Base-by-base conservation (phyloP, 1,140 invertebrate species). In the Platyscapa corneri region DNA sequence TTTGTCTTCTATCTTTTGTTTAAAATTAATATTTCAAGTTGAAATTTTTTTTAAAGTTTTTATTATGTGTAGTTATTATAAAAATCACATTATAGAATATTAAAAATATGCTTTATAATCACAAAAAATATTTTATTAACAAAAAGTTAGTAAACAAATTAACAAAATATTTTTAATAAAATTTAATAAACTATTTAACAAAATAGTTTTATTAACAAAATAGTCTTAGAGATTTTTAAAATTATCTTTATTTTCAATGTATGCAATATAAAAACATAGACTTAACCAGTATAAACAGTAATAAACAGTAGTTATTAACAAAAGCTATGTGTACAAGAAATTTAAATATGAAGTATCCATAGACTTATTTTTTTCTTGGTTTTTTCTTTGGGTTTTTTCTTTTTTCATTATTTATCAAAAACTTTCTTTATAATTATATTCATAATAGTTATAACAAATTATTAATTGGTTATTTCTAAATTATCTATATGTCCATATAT, bases 201-300 rank as follows among this genome's bases (percentile, higher is more conserved):
- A n/a, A n/a, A n/a, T n/a, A n/a, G n/a, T n/a, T n/a, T n/a, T n/a
- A n/a, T n/a, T n/a, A n/a, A n/a, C n/a, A n/a, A n/a, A 37, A 79
- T 32, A 39, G 56, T 64, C 23, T 23, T 30, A 0, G 14, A 3
- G 10, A 65, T 60, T 34, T 39, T 27, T 79, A 8, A 64, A 14
- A 79, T 64, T 65, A 64, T 64, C 37, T 64, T 79, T 60, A 64
- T 79, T 79, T 79, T 20, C 42, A 79, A 64, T 39, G 14, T 79
- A 3, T 27, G 37, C 30, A 60, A 18, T 64, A 79, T 64, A 39
- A 79, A 79, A n/a, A 39, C 56, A 34, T 3, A 23, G 34, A n/a
- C n/a, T 39, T 79, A n/a, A n/a, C n/a, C 20, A 2, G n/a, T 64
- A n/a, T n/a, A 23, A 64, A 1, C 42, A 5, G 42, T 46, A 46